Evolutionary conservation across 2,113 vertebrate genomes (phyloP), one percentile per base, ranked within the genome.

Genomic region (Mastomys natalensis): DNA sequence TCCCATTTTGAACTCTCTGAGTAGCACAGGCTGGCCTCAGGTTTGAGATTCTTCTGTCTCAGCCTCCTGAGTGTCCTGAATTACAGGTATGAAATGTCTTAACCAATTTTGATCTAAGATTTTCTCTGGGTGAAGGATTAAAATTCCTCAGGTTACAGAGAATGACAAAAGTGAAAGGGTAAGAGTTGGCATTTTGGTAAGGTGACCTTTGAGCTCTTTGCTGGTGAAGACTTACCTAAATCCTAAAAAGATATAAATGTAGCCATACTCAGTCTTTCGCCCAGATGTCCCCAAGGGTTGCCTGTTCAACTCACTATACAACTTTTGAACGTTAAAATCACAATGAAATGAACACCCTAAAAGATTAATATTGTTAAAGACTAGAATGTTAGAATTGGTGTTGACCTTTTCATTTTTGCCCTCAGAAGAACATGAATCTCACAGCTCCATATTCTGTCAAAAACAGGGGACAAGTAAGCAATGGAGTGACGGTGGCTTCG

Each of bases 241-340:
- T 72, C 43, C 19, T 8, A 15, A n/a, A 55, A 37, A 8, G 29
- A 19, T 64, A n/a, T 60, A 64, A 85, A 31, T 31, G 7, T 26
- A 21, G 0, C 2, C 0, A 48, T 22, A 51, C 17, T 21, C 11
- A 24, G 24, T 16, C 17, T 4, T 40, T 53, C n/a, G 7, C 31
- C 5, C 19, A 26, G 2, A 12, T 15, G 48, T 2, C 24, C 26
- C 55, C 34, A 31, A 90, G 26, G 24, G 34, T 64, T 0, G 5
- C 29, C 70, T 74, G 17, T 11, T n/a, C 6, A 13, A 16, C 16
- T 68, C 22, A 37, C 29, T 10, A 24, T 21, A 84, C 8, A 64
- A 19, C 19, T 48, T 48, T 31, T 22, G 48, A 64, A 51, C 24
- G 8, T 45, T 51, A 92, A 73, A 21, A 37, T 78, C 17, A 11